Base-by-base conservation (phyloP, 2,888 invertebrate genomes). In the Homarus gammarus region DNA sequence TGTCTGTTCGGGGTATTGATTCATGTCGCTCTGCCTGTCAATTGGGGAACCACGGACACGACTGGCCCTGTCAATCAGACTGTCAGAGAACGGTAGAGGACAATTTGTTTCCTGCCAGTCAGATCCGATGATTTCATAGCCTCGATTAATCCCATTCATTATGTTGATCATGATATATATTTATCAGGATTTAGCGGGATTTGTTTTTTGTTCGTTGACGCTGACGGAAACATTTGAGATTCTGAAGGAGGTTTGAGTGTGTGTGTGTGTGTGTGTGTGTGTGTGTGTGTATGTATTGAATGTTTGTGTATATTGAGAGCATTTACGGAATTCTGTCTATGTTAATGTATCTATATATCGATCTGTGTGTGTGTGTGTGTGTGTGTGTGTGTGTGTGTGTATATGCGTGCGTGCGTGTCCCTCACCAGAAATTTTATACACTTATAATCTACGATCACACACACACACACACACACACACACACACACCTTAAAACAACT, bases 331-430 rank as follows among this genome's bases (percentile, higher is more conserved):
- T n/a, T n/a, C 10, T 51, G 15, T 51, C 10, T 51, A 51, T 51
- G 18, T 51, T 2, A 2, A 51, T 51, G 18, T 51, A 51, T 51
- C 10, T 51, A 51, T 51, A 51, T 51, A 51, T 51, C 10, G 10
- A 51, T 72, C 8, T 72, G 72, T 72, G 72, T 72, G 72, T 72
- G 72, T 72, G 36, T 72, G 72, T 36, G 72, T 72, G 72, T 72
- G 72, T 72, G 72, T 33, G 72, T 72, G 72, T 72, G 72, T 33
- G 72, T 33, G 33, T 36, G 33, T 15, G 33, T 36, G 8, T 15
- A 27, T 12, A 22, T 18, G 72, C 3, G 61, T n/a, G 61, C 18
- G 61, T n/a, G 61, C n/a, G n/a, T n/a, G n/a, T n/a, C n/a, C n/a
- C n/a, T n/a, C n/a, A n/a, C n/a, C n/a, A n/a, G n/a, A n/a, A n/a